Evolutionary conservation across 2,113 vertebrate genomes (phyloP).

Genomic region (Mormyrus lacerda): DNA sequence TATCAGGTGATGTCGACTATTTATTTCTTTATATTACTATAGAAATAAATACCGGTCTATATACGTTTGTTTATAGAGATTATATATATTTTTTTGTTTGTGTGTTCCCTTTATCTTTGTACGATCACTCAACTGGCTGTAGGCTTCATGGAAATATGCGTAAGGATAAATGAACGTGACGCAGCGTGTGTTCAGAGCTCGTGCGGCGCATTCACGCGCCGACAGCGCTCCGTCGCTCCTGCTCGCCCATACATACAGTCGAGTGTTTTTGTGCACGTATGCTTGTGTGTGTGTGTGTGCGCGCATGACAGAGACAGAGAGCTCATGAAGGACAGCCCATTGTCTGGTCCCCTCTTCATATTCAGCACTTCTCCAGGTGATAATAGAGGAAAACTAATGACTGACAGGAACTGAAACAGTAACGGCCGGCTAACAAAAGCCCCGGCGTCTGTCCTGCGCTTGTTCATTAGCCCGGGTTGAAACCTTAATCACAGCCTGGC

Average conservation of each 20-base stretch:
- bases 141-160: background rate
- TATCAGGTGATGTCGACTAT: background rate
- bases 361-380: slow-evolving; percentile 45
- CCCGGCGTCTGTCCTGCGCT: slow-evolving; percentile 78
- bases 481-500: slow-evolving; percentile 65
- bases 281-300: background rate
- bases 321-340: slow-evolving; percentile 36
- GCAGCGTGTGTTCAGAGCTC: background rate
- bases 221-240: background rate
- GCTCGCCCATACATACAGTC: background rate
- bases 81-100: background rate
- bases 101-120: background rate
- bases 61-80: background rate
- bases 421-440: slow-evolving; percentile 74
- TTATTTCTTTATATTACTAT: background rate
- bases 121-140: background rate
- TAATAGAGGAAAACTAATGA: slow-evolving; percentile 80
- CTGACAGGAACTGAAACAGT: slow-evolving; percentile 74
- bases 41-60: background rate
- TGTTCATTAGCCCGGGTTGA: slow-evolving; percentile 89
- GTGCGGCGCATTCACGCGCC: background rate
- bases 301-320: background rate
- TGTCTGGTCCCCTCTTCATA: slow-evolving; percentile 60
- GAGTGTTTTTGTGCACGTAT: background rate
- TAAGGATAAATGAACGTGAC: background rate